These are phyloP conservation scores for Otis tarda DNA, from an alignment of 2,113 vertebrate species.

Conservation along the genomic window DNA sequence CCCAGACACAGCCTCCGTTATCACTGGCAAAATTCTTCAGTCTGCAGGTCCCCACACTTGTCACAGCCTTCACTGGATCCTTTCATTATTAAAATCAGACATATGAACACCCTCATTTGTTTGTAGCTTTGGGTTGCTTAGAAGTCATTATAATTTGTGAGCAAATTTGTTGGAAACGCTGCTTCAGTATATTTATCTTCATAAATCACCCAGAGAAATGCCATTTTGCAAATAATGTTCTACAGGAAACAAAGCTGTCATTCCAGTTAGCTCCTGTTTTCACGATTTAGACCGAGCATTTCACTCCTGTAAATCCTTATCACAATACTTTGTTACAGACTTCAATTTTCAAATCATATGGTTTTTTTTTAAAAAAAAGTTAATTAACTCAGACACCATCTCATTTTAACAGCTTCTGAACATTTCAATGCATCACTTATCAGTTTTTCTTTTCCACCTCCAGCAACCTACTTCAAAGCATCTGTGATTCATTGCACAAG, in stretches of 20 bases:
- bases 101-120: neutral
- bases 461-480: neutral
- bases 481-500: neutral
- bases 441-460: neutral
- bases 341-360: neutral
- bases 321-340: neutral
- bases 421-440: neutral
- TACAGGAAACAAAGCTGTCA: neutral
- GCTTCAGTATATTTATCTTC: neutral
- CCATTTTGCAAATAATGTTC: neutral
- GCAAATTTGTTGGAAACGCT: neutral
- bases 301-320: neutral
- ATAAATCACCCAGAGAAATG: neutral
- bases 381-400: neutral
- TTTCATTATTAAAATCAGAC: neutral
- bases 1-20: neutral
- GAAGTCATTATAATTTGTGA: neutral
- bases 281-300: neutral
- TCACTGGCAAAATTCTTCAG: neutral
- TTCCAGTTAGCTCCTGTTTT: neutral
- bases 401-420: neutral
- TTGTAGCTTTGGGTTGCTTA: neutral
- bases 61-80: neutral
- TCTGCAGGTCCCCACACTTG: neutral
- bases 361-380: neutral